phyloP scores from a whole-genome alignment of 2,797 vertebrate species.

The Falco berigora region DNA sequence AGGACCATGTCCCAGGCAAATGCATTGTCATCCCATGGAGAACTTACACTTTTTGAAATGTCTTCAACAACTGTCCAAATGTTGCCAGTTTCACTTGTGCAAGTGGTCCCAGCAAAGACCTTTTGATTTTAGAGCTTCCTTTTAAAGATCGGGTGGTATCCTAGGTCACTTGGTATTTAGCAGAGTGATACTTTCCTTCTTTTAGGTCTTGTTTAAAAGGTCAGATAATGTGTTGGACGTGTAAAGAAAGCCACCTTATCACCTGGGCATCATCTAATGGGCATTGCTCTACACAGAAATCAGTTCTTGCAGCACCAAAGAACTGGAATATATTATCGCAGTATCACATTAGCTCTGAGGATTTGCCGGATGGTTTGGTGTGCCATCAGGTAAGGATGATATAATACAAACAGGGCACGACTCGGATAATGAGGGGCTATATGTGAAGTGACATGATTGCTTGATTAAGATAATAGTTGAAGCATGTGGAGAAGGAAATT shows the following conservation, averaged over 20 bases:
- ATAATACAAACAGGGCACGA: constrained; percentile 58
- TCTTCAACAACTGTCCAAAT: background rate
- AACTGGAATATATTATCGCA: background rate
- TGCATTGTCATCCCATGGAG: background rate
- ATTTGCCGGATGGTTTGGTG: background rate
- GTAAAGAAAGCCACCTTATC: background rate
- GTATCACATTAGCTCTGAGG: background rate
- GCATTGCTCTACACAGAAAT: background rate
- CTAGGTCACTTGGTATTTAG: background rate
- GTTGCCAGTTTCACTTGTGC: background rate
- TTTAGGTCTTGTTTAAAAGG: background rate
- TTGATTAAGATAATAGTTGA: constrained; percentile 66
- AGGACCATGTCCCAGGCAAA: background rate
- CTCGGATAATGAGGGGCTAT: constrained; percentile 52
- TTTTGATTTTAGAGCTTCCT: background rate
- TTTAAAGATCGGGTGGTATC: background rate
- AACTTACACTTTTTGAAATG: background rate
- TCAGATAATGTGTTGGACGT: background rate
- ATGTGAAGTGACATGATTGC: constrained; percentile 58
- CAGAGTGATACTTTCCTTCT: background rate
- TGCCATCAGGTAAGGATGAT: constrained; percentile 15
- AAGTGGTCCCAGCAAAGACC: background rate
- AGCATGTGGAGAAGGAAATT: constrained; percentile 62
- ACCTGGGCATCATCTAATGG: background rate
- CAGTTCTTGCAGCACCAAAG: background rate